Conservation (phyloP, 2,113 vertebrate genomes). For the Rhinopomastus cyanomelas region DNA sequence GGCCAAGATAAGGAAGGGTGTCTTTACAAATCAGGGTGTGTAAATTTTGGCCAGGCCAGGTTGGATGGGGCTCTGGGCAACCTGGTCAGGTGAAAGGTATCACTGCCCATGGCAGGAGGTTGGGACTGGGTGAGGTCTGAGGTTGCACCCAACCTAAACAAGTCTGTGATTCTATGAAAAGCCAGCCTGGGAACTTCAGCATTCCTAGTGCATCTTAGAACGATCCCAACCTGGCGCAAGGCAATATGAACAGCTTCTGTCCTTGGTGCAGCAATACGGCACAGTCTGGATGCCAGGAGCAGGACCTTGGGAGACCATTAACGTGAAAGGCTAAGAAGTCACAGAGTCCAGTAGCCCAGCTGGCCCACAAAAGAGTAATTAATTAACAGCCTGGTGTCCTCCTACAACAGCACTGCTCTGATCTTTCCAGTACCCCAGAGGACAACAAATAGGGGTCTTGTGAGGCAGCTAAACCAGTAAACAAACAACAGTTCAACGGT, state of each 20-base stretch:
- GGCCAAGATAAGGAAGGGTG: too few species aligned
- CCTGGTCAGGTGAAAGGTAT: too few species aligned
- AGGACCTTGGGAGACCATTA: not conserved
- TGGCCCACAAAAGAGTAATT: not conserved
- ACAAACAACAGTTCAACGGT: not conserved
- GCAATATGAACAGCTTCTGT: not conserved
- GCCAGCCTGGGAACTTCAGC: not conserved
- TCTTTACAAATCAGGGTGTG: too few species aligned
- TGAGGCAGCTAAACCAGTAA: slow-evolving; percentile 22
- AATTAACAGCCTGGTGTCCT: not conserved
- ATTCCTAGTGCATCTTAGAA: not conserved
- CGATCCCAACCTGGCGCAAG: not conserved
- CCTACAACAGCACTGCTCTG: not conserved
- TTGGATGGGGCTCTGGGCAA: too few species aligned
- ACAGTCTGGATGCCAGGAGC: not conserved
- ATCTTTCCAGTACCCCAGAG: not conserved
- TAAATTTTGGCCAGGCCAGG: too few species aligned
- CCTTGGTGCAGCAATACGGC: not conserved
- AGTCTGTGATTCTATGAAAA: not conserved
- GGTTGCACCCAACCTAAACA: too few species aligned
- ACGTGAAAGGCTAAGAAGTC: not conserved
- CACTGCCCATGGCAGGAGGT: too few species aligned
- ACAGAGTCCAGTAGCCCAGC: not conserved
- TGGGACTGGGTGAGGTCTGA: too few species aligned
- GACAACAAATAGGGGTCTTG: not conserved